Evolutionary conservation across 2,797 vertebrate species (phyloP).

Genomic region (Xenops minutus): DNA sequence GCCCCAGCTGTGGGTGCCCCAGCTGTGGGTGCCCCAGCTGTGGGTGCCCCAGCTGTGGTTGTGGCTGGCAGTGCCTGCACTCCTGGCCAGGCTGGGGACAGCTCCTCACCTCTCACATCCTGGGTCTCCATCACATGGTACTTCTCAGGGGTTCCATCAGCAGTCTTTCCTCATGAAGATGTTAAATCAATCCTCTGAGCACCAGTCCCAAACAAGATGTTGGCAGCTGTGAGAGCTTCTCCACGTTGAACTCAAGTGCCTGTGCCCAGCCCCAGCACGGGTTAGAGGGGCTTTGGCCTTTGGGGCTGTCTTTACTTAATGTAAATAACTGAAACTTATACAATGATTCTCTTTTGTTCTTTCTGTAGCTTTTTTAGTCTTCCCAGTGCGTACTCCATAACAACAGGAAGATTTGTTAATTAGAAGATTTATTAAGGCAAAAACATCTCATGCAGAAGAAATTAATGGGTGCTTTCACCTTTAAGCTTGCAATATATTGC

Average conservation of each 20-base stretch:
- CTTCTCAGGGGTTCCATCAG: neutral
- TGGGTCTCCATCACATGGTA: rapidly evolving
- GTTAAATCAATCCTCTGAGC: neutral
- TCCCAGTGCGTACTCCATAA: slow-evolving; percentile 85
- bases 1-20: no score
- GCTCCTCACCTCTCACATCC: neutral
- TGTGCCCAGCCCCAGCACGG: rapidly evolving
- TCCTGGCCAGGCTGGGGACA: neutral
- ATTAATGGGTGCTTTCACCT: slow-evolving; percentile 64
- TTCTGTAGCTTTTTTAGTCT: slow-evolving; percentile 89
- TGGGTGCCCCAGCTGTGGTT: neutral
- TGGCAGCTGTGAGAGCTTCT: neutral
- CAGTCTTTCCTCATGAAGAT: neutral
- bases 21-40: neutral
- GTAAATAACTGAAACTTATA: slow-evolving; percentile 17
- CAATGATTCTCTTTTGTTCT: slow-evolving; percentile 68
- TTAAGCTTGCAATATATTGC: slow-evolving; percentile 54
- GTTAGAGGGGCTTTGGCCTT: neutral
- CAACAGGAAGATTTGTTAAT: slow-evolving; percentile 87
- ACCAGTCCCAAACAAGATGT: neutral
- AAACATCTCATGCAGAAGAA: slow-evolving; percentile 68
- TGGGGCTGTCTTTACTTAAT: neutral
- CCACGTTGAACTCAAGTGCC: neutral
- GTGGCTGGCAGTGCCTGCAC: neutral
- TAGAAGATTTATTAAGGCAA: slow-evolving; percentile 82